These are phyloP conservation scores for Dermochelys coriacea DNA, from an alignment of 2,797 vertebrate species.

Conservation along the genomic window DNA sequence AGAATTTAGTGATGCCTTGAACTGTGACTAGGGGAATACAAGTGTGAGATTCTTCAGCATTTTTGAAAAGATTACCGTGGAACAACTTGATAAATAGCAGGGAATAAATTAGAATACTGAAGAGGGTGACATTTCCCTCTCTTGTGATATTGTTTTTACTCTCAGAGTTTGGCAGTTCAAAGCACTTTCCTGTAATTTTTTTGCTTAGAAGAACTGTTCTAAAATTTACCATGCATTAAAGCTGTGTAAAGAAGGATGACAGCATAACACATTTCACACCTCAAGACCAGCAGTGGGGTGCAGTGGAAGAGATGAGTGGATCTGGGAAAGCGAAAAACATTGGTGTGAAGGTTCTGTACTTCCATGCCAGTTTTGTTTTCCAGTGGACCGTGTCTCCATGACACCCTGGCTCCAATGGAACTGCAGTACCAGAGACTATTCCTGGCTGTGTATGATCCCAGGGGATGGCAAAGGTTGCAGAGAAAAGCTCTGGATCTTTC, in stretches of 20 bases:
- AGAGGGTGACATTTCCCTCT: background rate
- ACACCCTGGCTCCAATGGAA: background rate
- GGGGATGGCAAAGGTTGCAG: background rate
- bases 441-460: background rate
- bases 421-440: background rate
- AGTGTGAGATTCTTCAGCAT: background rate
- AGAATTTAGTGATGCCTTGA: background rate
- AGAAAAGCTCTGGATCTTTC: fast-evolving
- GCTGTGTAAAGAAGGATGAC: background rate
- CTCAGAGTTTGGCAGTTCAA: background rate
- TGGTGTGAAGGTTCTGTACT: background rate
- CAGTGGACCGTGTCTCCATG: background rate
- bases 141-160: background rate
- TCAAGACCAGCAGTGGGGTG: background rate
- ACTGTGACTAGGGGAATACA: background rate
- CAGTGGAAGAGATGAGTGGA: background rate
- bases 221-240: background rate
- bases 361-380: fast-evolving
- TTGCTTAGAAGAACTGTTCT: background rate
- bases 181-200: background rate
- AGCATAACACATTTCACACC: background rate
- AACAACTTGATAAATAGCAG: background rate
- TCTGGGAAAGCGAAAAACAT: background rate
- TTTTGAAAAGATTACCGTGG: background rate
- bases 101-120: background rate